Evolutionary conservation across 2,888 invertebrate genomes (phyloP), one percentile per base, ranked within the genome.

Genomic region (Hymenopus coronatus): DNA sequence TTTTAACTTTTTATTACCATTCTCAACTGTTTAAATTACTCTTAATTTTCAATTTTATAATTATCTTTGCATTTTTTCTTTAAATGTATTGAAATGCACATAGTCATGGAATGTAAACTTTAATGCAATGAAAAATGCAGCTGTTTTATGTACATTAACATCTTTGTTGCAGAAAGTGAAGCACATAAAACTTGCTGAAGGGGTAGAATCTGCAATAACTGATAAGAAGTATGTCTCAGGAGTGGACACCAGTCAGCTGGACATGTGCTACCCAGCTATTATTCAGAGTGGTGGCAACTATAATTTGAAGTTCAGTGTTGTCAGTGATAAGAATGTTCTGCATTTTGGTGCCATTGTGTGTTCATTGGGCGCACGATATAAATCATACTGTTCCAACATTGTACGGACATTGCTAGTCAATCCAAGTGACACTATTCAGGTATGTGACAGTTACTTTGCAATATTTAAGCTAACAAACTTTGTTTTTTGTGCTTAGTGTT

Each of bases 241-340:
- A 2, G 97, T 98, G 0, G 99, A 99, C 93, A 96, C 96, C 4
- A 95, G 96, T 40, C 97, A 98, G 93, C 95, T 99, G 6, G 99
- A 99, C 92, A 98, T 98, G 96, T 99, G 99, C 92, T 99, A 99
- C 93, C 98, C 99, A 0, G 98, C 99, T 0, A 99, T 99, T 89
- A 98, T 99, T 92, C 99, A 99, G 93, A 99, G 99, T 81, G 99
- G 99, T 14, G 99, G 99, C n/a, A 96, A 97, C 92, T 99, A 99
- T 94, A 97, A 97, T 92, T 95, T 99, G 85, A 99, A 99, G 94
- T 99, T 99, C 93, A 99, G 98, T 92, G 98, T 98, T 6, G 96
- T 96, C 3, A 98, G 98, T 91, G 99, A 99, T 93, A 98, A 99
- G 93, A 98, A 98, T 92, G 96, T 96, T 91, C 93, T 99, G 89